Base-by-base conservation (phyloP, 1,140 invertebrate species). In the Drosophila biarmipes region DNA sequence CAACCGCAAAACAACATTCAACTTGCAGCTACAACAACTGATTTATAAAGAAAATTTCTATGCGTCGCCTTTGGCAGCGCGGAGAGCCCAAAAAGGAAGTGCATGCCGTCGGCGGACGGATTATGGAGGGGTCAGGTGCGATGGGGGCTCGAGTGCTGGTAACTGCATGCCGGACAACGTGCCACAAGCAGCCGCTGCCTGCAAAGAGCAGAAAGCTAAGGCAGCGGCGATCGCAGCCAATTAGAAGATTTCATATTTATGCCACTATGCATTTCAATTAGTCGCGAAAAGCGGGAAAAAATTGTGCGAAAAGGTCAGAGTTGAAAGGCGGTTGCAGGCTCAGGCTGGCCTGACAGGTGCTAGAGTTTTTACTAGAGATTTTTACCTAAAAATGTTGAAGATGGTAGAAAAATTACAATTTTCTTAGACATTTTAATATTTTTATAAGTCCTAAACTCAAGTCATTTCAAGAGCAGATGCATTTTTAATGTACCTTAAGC, bases 21-120 rank as follows among this genome's bases (percentile, higher is more conserved):
- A 55, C 72, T 56, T 69, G 73, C 71, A 72, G 62, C 78, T 67
- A 51, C 68, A 77, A 74, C 73, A 85, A 86, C 81, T 86, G 84
- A 89, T 89, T 89, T 89, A 89, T 89, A 89, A 71, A 89, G 79
- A 84, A 89, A 89, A 87, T 89, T 89, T 87, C 84, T 82, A 86
- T 86, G 84, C 73, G 80, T 84, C 76, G 69, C 34, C 54, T 46
- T 8, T 10, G 43, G 21, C 6, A 45, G 34, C 11, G n/a, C 4
- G 45, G 10, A 15, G 59, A 80, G 71, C 80, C 84, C 76, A 90
- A 89, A 89, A 89, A 89, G 84, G 84, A 89, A 89, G 80, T 89
- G 84, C 72, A 89, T 89, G 84, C 76, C 84, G 56, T 73, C 54
- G 35, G 42, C 46, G 29, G 53, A 40, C n/a, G 29, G 45, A 49